Evolutionary conservation across 2,113 vertebrate species (phyloP).

Genomic region (Herpetotheres cachinnans): DNA sequence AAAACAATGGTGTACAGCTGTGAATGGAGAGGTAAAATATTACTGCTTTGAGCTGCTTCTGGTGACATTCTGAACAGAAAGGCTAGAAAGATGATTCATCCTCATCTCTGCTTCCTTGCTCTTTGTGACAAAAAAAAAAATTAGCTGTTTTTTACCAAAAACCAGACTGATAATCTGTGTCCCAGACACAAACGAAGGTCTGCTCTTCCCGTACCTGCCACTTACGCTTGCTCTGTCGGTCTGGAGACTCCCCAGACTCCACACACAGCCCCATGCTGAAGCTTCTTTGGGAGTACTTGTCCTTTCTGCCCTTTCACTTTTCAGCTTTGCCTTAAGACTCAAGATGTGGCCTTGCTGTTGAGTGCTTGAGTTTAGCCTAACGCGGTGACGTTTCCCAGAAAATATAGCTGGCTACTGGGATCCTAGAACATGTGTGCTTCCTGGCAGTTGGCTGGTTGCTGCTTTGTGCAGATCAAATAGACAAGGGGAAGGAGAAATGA

Average conservation of each 20-base stretch:
- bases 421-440: neutral
- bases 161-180: neutral
- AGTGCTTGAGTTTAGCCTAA: neutral
- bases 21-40: neutral
- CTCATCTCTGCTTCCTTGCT: neutral
- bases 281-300: neutral
- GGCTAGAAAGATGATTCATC: neutral
- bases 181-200: neutral
- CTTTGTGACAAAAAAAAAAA: neutral
- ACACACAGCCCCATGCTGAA: neutral
- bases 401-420: neutral
- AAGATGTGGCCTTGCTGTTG: neutral
- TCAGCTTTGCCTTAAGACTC: neutral
- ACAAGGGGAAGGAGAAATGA: neutral
- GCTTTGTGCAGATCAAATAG: neutral
- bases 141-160: neutral
- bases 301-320: neutral
- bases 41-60: neutral
- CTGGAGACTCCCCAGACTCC: neutral
- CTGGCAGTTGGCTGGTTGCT: neutral
- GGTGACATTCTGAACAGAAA: neutral
- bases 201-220: neutral
- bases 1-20: neutral
- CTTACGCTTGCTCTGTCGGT: neutral
- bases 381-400: neutral